phyloP scores from a whole-genome alignment of 2,888 invertebrate genomes.

The Papilio elwesi region DNA sequence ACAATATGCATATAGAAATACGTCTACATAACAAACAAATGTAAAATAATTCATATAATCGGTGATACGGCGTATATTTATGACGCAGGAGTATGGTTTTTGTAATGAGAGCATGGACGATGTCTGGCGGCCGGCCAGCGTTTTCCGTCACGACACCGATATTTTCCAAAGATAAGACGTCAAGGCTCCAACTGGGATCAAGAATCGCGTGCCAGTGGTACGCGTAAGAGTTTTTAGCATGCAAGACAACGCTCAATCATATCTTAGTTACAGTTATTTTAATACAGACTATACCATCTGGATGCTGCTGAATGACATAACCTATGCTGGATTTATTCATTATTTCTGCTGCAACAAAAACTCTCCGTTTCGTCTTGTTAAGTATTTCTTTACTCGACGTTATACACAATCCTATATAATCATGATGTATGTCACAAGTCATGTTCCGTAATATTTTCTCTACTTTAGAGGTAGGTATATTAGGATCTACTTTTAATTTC shows the following conservation, averaged over 20 bases:
- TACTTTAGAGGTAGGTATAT: too few species aligned
- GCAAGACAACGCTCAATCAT: slow-evolving; percentile 48
- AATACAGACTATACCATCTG: slow-evolving; percentile 39
- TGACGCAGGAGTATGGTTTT: slow-evolving; percentile 36
- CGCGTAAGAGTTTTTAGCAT: slow-evolving; percentile 58
- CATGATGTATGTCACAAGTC: too few species aligned
- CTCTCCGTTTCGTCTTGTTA: not conserved
- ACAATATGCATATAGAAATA: not conserved
- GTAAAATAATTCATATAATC: slow-evolving; percentile 29
- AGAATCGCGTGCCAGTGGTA: slow-evolving; percentile 57
- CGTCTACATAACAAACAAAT: slow-evolving; percentile 12
- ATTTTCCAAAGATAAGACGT: slow-evolving; percentile 69
- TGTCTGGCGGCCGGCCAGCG: slow-evolving; percentile 69
- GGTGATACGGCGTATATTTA: slow-evolving; percentile 19
- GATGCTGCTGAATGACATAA: slow-evolving; percentile 11
- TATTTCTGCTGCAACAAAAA: not conserved
- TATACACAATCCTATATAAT: too few species aligned
- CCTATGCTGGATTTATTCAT: not conserved
- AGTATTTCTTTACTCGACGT: not conserved
- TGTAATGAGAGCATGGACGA: slow-evolving; percentile 45
- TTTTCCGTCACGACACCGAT: slow-evolving; percentile 69
- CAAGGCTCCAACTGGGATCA: slow-evolving; percentile 54
- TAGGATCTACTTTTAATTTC: too few species aligned
- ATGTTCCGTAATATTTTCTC: not conserved
- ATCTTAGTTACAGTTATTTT: slow-evolving; percentile 15